A percentile compares a stretch with the other conserved stretches of the same genome.
Evolutionary conservation across 2,113 vertebrate species (phyloP).

Genomic region (Galeopterus variegatus): DNA sequence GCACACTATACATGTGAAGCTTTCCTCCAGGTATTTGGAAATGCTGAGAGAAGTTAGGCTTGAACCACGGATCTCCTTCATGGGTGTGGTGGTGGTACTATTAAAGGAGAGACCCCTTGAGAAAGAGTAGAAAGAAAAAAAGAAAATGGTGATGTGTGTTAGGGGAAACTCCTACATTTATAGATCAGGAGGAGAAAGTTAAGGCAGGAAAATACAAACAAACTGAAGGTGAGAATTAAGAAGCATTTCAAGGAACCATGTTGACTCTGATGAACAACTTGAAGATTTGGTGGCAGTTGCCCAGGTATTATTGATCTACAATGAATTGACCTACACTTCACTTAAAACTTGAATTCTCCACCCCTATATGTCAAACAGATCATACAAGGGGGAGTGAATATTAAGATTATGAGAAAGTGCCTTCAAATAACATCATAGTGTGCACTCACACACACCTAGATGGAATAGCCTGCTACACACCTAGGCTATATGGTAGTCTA

Average conservation of each 20-base stretch:
- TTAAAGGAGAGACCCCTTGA: neutral
- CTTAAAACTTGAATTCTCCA: conserved; percentile 19
- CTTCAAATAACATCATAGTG: neutral
- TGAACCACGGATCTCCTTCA: neutral
- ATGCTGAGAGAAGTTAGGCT: neutral
- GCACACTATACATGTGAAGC: rapidly evolving
- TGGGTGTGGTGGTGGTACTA: neutral
- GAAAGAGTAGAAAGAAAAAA: neutral
- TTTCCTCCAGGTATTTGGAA: neutral
- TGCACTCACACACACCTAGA: no score
- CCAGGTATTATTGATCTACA: neutral
- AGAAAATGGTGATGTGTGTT: neutral
- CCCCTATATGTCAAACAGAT: neutral
- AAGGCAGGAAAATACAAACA: neutral
- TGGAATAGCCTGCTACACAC: no score
- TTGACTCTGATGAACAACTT: neutral
- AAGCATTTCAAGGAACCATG: neutral
- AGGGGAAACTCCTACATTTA: neutral
- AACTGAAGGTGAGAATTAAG: neutral
- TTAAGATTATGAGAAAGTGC: neutral
- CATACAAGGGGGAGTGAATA: neutral
- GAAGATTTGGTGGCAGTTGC: neutral
- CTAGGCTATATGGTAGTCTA: no score
- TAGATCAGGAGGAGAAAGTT: neutral
- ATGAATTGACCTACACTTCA: neutral